phyloP scores from a whole-genome alignment of 2,113 vertebrate species.

The Macroglossus sobrinus region DNA sequence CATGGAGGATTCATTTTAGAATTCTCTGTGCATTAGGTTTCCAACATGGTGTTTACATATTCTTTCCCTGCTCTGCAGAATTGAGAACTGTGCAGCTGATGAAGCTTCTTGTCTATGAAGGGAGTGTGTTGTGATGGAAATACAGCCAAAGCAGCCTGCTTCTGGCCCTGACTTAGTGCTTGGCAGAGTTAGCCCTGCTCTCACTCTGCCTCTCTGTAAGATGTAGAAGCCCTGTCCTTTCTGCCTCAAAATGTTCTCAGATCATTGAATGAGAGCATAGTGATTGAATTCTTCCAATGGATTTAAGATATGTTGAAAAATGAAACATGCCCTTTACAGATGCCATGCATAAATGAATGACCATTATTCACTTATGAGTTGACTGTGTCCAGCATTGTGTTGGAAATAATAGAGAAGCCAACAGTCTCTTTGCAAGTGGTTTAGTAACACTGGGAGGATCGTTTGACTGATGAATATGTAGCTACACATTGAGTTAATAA shows the following conservation, averaged over 20 bases:
- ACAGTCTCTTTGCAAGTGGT: neutral
- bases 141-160: neutral
- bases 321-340: neutral
- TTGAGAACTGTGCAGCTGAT: neutral
- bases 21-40: neutral
- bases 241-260: neutral
- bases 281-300: neutral
- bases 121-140: neutral
- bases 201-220: neutral
- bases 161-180: neutral
- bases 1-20: constrained; percentile 18
- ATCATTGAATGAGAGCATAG: neutral
- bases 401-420: neutral
- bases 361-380: neutral
- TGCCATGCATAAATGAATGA: neutral
- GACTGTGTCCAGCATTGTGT: neutral
- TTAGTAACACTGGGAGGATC: neutral
- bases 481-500: neutral
- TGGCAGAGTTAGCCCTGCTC: neutral
- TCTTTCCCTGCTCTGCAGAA: neutral
- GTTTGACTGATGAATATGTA: neutral
- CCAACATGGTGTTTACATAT: constrained; percentile 41
- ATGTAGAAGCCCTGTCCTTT: neutral
- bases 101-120: constrained; percentile 9
- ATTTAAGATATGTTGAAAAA: neutral